These are phyloP conservation scores for Eulemur macaco DNA, from an alignment of 2,113 vertebrate species.

Conservation along the genomic window DNA sequence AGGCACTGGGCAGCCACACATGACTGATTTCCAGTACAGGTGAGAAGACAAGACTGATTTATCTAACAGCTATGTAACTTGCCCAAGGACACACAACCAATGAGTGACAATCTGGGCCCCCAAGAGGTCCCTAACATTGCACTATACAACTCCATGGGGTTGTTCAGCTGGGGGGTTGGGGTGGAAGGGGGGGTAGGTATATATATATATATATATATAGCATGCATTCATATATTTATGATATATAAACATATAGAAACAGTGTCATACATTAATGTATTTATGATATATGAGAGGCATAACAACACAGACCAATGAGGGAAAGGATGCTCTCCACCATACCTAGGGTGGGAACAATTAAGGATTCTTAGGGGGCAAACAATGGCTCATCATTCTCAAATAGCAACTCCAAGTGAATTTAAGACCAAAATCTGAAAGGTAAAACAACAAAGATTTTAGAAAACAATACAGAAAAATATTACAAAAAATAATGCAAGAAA, in stretches of 20 bases:
- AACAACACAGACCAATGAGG: background rate
- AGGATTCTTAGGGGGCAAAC: background rate
- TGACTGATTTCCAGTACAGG: background rate
- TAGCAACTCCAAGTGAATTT: background rate
- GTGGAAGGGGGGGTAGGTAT: background rate
- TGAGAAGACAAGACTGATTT: background rate
- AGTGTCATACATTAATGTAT: no score
- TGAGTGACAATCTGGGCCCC: background rate
- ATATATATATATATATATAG: background rate
- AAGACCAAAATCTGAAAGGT: background rate
- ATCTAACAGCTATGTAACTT: background rate
- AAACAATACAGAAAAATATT: background rate
- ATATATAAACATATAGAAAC: background rate
- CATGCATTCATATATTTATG: no score
- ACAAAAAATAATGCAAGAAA: background rate
- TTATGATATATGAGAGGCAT: no score
- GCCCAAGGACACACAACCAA: background rate
- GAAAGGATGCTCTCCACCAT: background rate
- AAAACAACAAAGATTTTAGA: background rate
- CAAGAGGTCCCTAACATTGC: background rate
- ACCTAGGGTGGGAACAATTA: background rate
- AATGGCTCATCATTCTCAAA: background rate
- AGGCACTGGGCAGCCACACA: background rate
- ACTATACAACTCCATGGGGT: no score
- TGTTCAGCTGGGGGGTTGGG: background rate